A percentile compares a stretch with the other conserved stretches of the same genome.
Conservation (phyloP, 1,140 invertebrate genomes). For the Maconellicoccus hirsutus region DNA sequence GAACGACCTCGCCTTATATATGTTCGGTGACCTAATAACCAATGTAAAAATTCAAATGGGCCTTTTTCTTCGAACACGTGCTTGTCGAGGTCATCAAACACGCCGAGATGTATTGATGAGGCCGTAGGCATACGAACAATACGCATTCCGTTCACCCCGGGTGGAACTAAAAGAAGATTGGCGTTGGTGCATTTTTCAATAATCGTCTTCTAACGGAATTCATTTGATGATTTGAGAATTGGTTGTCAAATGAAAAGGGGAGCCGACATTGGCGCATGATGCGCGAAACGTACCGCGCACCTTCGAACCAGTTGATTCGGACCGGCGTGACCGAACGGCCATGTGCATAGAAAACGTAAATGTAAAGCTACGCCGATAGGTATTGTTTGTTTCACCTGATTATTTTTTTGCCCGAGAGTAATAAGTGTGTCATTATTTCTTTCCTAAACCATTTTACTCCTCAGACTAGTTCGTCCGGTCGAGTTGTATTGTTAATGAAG, state of each 20-base stretch:
- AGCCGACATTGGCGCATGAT: no score
- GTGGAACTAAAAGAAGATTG: no score
- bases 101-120: no score
- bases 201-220: no score
- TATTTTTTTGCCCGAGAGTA: background rate
- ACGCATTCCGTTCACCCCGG: no score
- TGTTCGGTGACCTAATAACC: background rate
- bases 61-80: background rate
- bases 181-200: no score
- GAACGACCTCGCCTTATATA: background rate
- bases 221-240: no score
- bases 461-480: background rate
- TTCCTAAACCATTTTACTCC: no score
- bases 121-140: no score
- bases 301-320: no score
- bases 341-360: background rate
- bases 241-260: no score
- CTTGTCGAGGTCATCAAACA: background rate
- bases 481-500: background rate
- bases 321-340: background rate
- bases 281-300: no score
- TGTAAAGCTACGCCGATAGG: background rate
- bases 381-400: conserved; percentile 9
- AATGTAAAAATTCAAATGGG: background rate
- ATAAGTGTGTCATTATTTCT: background rate